A percentile compares a stretch with the other conserved stretches of the same genome.
phyloP scores from a whole-genome alignment of 1,140 invertebrate species.

The Orius laevigatus region DNA sequence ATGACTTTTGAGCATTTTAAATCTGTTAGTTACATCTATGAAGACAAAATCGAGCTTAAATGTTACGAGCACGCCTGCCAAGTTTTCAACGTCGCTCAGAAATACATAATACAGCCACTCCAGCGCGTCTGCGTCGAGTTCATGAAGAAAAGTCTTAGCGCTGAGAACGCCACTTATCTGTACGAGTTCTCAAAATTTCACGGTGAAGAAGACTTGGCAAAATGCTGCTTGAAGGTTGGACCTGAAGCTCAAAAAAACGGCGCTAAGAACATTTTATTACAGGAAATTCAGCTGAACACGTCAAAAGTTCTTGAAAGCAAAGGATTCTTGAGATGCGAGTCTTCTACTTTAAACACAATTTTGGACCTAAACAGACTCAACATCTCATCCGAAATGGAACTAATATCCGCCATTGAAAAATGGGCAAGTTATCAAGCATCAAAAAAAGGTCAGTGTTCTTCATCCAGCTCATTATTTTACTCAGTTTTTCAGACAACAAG shows the following conservation, averaged over 20 bases:
- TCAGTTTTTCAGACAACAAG: constrained; percentile 5
- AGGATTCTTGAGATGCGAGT: constrained; percentile 52
- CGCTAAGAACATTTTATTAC: too few relatives aligned
- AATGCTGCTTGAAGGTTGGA: constrained; percentile 54
- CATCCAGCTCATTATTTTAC: not conserved
- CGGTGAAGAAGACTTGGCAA: constrained; percentile 60
- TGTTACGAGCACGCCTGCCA: constrained; percentile 72
- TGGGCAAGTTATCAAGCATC: constrained; percentile 37
- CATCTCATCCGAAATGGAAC: constrained; percentile 52
- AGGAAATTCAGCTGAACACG: constrained; percentile 33
- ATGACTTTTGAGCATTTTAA: too few relatives aligned
- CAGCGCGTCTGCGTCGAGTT: constrained; percentile 58
- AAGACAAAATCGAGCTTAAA: constrained; percentile 54
- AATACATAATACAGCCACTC: constrained; percentile 68
- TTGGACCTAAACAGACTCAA: constrained; percentile 53
- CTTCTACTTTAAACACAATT: constrained; percentile 53
- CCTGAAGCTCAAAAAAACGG: constrained; percentile 1
- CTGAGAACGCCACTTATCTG: constrained; percentile 58
- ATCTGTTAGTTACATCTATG: constrained; percentile 55
- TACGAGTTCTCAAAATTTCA: constrained; percentile 74
- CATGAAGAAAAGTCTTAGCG: constrained; percentile 60
- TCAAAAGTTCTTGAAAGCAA: constrained; percentile 51
- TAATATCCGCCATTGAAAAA: constrained; percentile 51
- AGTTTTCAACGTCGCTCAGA: constrained; percentile 71
- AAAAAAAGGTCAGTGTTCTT: constrained; percentile 18